Percentiles rank a stretch among this genome's conserved stretches.
Conservation (phyloP, 1,140 invertebrate genomes). For the Drosophila subpulchrella region DNA sequence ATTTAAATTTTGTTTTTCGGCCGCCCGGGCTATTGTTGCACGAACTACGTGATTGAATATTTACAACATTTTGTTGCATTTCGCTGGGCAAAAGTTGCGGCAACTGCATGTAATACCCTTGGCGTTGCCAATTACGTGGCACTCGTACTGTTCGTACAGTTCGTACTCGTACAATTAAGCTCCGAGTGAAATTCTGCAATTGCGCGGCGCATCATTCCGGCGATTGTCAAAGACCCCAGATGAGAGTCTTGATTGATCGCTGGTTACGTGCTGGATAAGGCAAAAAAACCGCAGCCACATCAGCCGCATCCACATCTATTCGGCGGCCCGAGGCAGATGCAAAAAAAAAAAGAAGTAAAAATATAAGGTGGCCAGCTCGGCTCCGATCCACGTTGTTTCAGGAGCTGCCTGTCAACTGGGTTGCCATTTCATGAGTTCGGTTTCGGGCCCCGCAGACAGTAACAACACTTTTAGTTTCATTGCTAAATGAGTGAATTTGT, state of each 20-base stretch:
- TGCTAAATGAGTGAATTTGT: slow-evolving; percentile 81
- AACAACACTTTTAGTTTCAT: slow-evolving; percentile 81
- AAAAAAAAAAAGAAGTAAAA: slow-evolving; percentile 45
- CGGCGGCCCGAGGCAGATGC: slow-evolving; percentile 64
- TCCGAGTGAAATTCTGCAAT: slow-evolving; percentile 80
- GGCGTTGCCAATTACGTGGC: slow-evolving; percentile 73
- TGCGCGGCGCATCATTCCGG: slow-evolving; percentile 69
- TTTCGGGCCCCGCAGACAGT: slow-evolving; percentile 51
- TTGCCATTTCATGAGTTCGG: slow-evolving; percentile 59
- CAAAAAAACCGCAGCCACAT: slow-evolving; percentile 21
- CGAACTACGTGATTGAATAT: slow-evolving; percentile 81
- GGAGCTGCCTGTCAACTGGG: slow-evolving; percentile 77
- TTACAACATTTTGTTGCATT: slow-evolving; percentile 76
- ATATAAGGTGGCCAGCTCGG: slow-evolving; percentile 36
- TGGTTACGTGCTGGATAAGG: slow-evolving; percentile 74
- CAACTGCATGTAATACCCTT: slow-evolving; percentile 68
- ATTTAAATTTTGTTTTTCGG: slow-evolving; percentile 69
- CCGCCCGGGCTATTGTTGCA: slow-evolving; percentile 57
- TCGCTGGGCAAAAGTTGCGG: slow-evolving; percentile 54
- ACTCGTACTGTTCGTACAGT: slow-evolving; percentile 24
- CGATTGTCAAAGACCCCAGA: slow-evolving; percentile 65
- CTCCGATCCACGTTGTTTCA: slow-evolving; percentile 48
- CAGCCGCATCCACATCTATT: slow-evolving; percentile 23
- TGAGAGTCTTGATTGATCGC: slow-evolving; percentile 74
- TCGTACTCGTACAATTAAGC: slow-evolving; percentile 64